Conservation (phyloP, 2,888 invertebrate genomes). For the Sepiola atlantica region DNA sequence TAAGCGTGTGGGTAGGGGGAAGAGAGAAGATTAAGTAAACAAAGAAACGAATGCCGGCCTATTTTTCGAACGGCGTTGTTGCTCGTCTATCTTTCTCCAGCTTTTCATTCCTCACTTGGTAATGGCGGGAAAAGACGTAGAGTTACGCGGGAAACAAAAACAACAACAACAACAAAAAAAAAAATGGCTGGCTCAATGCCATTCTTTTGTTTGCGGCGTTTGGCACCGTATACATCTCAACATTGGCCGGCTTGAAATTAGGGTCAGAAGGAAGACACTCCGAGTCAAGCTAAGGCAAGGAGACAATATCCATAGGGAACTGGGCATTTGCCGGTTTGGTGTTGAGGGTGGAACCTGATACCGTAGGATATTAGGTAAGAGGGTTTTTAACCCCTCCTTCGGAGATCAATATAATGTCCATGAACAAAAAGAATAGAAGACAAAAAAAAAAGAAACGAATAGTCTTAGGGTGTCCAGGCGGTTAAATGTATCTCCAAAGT, state of each 20-base stretch:
- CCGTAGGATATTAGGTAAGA: background rate
- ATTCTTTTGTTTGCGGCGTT: background rate
- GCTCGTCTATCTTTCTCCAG: too few species aligned
- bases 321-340: background rate
- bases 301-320: conserved; percentile 19
- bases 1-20: too few species aligned
- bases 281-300: conserved; percentile 4
- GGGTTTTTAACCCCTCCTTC: background rate
- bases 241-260: background rate
- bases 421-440: background rate
- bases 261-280: background rate
- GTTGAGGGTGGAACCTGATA: background rate
- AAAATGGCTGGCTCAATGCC: background rate
- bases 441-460: background rate
- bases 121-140: too few species aligned
- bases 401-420: background rate
- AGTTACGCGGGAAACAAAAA: too few species aligned
- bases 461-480: background rate
- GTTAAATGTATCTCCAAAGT: background rate
- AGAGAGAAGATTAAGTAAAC: too few species aligned
- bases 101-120: too few species aligned
- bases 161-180: too few species aligned
- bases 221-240: background rate
- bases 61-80: too few species aligned
- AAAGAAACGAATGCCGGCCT: too few species aligned